phyloP scores from a whole-genome alignment of 1,140 invertebrate genomes.

The Orchesella cincta region DNA sequence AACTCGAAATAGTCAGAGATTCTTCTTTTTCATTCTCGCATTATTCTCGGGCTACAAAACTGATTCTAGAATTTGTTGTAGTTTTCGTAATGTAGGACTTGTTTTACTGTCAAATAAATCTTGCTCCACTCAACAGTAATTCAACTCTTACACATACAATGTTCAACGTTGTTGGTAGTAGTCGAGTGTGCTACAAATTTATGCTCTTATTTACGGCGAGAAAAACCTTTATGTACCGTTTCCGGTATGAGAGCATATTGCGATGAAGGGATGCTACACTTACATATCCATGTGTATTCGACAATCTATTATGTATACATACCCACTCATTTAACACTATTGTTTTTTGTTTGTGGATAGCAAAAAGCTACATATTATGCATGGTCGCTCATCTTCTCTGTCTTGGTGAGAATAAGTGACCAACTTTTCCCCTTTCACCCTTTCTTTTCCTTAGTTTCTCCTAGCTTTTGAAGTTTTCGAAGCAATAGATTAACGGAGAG shows the following conservation, averaged over 20 bases:
- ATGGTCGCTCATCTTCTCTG: not conserved
- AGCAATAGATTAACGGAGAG: not conserved
- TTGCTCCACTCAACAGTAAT: conserved; percentile 20
- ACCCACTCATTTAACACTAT: not conserved
- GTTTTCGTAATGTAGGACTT: not conserved
- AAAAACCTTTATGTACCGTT: conserved; percentile 1
- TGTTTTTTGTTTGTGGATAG: not conserved
- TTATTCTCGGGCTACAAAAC: not conserved
- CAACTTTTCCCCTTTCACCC: not conserved
- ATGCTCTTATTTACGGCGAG: conserved; percentile 8
- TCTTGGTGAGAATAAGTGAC: conserved; percentile 18
- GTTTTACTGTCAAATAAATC: conserved; percentile 19
- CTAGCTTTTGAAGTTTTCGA: too few relatives aligned
- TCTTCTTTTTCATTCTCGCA: not conserved
- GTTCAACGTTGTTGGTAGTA: not conserved
- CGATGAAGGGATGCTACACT: not conserved
- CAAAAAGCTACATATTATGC: conserved; percentile 1
- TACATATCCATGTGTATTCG: not conserved
- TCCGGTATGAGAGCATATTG: conserved; percentile 5
- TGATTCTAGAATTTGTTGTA: conserved; percentile 7
- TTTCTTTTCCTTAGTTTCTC: not conserved
- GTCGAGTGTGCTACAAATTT: not conserved
- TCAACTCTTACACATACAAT: not conserved
- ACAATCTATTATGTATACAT: not conserved
- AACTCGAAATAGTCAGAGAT: too few relatives aligned